phyloP scores from a whole-genome alignment of 2,888 invertebrate species.

The Ochropacha duplaris region DNA sequence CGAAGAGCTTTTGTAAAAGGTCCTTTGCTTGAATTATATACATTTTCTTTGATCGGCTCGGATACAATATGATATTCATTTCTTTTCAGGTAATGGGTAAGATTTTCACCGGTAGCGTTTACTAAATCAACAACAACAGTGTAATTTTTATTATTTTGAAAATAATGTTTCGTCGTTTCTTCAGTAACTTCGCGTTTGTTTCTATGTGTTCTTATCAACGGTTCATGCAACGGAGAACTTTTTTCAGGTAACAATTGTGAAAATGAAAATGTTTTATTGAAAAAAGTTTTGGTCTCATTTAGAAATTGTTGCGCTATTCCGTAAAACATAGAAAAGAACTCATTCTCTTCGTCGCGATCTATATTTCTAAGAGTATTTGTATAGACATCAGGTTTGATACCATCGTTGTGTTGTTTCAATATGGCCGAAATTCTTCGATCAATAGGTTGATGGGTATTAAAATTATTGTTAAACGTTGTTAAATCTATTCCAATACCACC shows the following conservation, averaged over 20 bases:
- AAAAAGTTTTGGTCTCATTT: constrained; percentile 51
- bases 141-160: constrained; percentile 9
- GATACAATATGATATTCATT: constrained; percentile 18
- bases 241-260: constrained; percentile 23
- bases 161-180: constrained; percentile 5
- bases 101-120: constrained; percentile 20
- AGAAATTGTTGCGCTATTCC: constrained; percentile 49
- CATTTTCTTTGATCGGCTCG: not conserved
- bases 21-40: not conserved
- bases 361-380: constrained; percentile 47
- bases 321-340: constrained; percentile 46
- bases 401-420: constrained; percentile 65
- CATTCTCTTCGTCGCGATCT: constrained; percentile 52
- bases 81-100: constrained; percentile 15
- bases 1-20: not conserved
- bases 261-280: constrained; percentile 40
- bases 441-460: constrained; percentile 30
- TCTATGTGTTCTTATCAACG: constrained; percentile 44
- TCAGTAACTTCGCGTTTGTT: constrained; percentile 43
- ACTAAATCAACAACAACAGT: constrained; percentile 16
- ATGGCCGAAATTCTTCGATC: constrained; percentile 52
- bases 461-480: constrained; percentile 44
- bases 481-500: constrained; percentile 78
- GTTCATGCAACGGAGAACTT: constrained; percentile 15
- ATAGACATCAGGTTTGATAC: constrained; percentile 56